Conservation (phyloP, 2,888 invertebrate species). For the Acanthosoma haemorrhoidale region DNA sequence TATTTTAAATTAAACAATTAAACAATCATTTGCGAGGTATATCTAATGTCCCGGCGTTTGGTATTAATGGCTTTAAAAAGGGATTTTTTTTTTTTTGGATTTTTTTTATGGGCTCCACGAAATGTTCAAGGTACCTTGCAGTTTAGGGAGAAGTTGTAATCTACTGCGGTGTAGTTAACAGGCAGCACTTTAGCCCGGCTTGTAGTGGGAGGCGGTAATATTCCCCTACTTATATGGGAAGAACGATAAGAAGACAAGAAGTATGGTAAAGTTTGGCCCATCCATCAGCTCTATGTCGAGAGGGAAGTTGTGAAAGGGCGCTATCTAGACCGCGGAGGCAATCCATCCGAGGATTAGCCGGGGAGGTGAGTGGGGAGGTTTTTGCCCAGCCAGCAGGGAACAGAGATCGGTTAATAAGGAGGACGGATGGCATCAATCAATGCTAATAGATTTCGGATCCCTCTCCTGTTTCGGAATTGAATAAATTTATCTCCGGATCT, state of each 20-base stretch:
- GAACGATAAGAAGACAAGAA: conserved; percentile 5
- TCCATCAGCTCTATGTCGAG: conserved; percentile 13
- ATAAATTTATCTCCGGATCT: conserved; percentile 13
- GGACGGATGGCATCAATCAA: conserved; percentile 11
- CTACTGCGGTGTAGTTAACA: not conserved
- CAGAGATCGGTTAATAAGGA: conserved; percentile 19
- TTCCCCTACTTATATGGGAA: not conserved
- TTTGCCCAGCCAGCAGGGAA: not conserved
- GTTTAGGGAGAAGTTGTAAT: too few relatives aligned
- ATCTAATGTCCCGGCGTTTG: too few relatives aligned
- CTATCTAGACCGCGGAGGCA: not conserved
- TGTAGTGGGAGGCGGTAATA: conserved; percentile 1
- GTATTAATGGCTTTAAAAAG: too few relatives aligned
- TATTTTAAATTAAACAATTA: too few relatives aligned
- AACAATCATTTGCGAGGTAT: too few relatives aligned
- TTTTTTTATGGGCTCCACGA: too few relatives aligned
- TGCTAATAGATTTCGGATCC: conserved; percentile 21
- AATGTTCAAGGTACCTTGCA: too few relatives aligned
- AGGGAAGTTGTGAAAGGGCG: conserved; percentile 7
- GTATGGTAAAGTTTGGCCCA: not conserved
- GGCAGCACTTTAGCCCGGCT: not conserved
- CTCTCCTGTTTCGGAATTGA: not conserved
- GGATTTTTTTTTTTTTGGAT: too few relatives aligned
- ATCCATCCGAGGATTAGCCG: conserved; percentile 18
- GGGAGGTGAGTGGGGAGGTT: not conserved